A percentile compares a stretch with the other conserved stretches of the same genome.
Conservation (phyloP, 2,113 vertebrate genomes). For the Hyperopisus bebe region DNA sequence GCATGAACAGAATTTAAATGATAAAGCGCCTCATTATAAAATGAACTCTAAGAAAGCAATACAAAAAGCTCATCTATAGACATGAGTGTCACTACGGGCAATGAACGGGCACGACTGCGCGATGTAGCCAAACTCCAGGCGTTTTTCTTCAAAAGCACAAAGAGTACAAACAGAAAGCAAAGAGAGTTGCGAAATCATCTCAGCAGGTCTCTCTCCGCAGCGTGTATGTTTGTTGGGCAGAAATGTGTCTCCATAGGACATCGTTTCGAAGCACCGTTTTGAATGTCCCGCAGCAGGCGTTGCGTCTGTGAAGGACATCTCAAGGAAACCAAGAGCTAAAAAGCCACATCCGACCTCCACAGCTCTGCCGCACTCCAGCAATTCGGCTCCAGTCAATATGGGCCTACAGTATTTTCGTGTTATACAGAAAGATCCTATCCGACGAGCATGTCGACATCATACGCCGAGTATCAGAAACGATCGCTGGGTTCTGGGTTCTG, state of each 20-base stretch:
- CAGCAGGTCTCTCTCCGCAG: neutral
- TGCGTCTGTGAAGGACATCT: neutral
- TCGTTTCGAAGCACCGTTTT: neutral
- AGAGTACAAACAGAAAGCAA: neutral
- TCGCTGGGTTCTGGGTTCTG: neutral
- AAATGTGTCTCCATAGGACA: neutral
- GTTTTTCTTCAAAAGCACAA: neutral
- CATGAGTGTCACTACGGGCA: neutral
- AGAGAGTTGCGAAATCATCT: neutral
- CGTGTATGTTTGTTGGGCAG: neutral
- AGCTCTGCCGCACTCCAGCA: neutral
- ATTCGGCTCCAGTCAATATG: neutral
- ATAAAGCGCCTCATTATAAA: conserved; percentile 4
- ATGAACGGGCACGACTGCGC: neutral
- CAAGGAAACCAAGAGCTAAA: neutral
- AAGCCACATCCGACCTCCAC: neutral
- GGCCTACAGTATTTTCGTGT: neutral
- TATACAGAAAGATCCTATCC: neutral
- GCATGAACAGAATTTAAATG: conserved; percentile 1
- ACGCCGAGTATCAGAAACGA: neutral
- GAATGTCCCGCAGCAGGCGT: neutral
- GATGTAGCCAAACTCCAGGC: neutral
- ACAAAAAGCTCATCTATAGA: neutral
- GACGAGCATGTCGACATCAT: neutral
- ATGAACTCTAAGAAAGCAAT: neutral